phyloP scores from a whole-genome alignment of 2,888 invertebrate species.

The Zelleria hepariella region DNA sequence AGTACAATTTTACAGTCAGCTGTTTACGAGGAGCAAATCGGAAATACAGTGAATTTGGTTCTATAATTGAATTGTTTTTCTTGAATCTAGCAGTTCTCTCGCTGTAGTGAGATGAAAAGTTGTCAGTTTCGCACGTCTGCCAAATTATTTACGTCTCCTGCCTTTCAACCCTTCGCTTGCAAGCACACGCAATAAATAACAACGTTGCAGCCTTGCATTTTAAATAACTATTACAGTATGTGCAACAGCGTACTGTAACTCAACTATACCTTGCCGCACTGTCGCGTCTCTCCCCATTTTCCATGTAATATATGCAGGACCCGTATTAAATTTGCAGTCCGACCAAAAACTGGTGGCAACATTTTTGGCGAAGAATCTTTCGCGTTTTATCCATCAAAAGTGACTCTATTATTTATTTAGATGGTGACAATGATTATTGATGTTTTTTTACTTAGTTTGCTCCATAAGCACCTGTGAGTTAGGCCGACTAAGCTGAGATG shows the following conservation, averaged over 20 bases:
- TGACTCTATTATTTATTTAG: background rate
- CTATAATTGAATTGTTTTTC: background rate
- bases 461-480: too few relatives aligned
- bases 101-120: too few relatives aligned
- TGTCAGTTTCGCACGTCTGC: too few relatives aligned
- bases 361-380: background rate
- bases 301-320: slow-evolving; percentile 2
- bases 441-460: background rate
- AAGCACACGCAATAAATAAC: too few relatives aligned
- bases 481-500: too few relatives aligned
- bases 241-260: background rate
- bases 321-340: slow-evolving; percentile 5
- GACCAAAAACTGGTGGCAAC: background rate
- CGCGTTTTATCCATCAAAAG: background rate
- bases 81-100: too few relatives aligned
- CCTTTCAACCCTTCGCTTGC: too few relatives aligned
- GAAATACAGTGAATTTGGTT: too few relatives aligned
- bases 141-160: too few relatives aligned
- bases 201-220: background rate
- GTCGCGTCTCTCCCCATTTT: background rate
- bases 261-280: background rate
- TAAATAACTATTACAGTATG: background rate
- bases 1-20: too few relatives aligned
- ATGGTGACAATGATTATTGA: background rate
- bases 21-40: too few relatives aligned